These are phyloP conservation scores for Prietella phreatophila DNA, from an alignment of 2,113 vertebrate genomes.

Conservation along the genomic window DNA sequence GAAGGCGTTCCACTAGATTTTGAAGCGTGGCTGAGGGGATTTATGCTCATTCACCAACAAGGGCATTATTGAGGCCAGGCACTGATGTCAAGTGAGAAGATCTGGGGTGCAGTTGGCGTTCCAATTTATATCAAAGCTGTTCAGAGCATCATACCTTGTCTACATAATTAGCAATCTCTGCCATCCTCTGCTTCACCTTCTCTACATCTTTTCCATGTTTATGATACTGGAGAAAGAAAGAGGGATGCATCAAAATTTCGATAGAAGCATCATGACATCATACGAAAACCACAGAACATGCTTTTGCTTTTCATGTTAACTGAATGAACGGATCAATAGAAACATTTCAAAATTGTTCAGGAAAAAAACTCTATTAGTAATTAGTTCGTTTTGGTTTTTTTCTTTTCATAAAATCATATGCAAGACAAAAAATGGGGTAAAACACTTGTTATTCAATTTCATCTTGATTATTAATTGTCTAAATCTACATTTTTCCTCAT, in stretches of 20 bases:
- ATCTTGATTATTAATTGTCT: neutral
- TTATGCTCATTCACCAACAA: neutral
- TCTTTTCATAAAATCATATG: neutral
- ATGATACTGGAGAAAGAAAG: slow-evolving; percentile 80
- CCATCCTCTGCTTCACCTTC: slow-evolving; percentile 92
- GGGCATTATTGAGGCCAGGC: neutral
- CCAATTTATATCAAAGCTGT: neutral
- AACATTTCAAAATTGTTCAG: neutral
- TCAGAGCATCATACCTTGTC: slow-evolving; percentile 83
- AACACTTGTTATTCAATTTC: neutral
- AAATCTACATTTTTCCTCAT: neutral
- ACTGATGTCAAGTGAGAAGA: neutral
- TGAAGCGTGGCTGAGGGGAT: neutral
- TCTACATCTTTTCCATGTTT: slow-evolving; percentile 96
- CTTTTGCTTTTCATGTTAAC: neutral
- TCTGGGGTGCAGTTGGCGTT: neutral
- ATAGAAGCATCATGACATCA: neutral
- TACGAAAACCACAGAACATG: neutral
- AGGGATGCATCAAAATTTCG: neutral
- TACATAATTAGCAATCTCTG: slow-evolving; percentile 97
- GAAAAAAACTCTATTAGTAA: neutral
- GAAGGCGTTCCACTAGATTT: neutral
- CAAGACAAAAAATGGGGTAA: neutral
- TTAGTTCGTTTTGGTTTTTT: neutral
- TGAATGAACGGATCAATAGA: neutral